Evolutionary conservation across 2,113 vertebrate genomes (phyloP).

Genomic region (Leptocoma aspasia): DNA sequence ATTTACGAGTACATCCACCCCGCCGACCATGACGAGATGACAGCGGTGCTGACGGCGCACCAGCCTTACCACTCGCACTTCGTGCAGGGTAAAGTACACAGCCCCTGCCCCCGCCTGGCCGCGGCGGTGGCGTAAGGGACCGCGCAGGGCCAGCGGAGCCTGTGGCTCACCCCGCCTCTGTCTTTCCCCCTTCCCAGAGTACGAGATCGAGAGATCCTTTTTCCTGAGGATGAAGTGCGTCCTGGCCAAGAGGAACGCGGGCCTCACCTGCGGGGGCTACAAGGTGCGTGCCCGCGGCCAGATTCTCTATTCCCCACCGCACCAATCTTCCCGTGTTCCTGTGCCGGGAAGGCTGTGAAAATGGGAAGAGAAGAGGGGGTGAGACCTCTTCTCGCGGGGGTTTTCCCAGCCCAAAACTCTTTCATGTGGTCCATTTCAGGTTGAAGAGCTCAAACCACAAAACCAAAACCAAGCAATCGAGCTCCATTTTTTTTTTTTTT

Average conservation of each 20-base stretch:
- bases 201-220: constrained; percentile 96
- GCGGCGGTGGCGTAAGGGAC: neutral
- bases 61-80: constrained; percentile 97
- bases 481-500: neutral
- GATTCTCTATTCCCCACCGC: fast-evolving
- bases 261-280: constrained; percentile 95
- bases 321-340: neutral
- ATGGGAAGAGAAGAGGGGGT: neutral
- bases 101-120: too few species aligned
- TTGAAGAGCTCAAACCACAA: neutral
- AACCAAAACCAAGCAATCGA: neutral
- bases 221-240: constrained; percentile 98
- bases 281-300: constrained; percentile 77
- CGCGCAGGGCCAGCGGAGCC: neutral
- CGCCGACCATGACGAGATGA: constrained; percentile 97
- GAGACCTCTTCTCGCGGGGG: neutral
- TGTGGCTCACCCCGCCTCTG: neutral
- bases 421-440: neutral
- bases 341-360: neutral
- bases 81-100: constrained; percentile 83
- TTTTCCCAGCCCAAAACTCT: neutral
- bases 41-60: constrained; percentile 92
- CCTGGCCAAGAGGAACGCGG: constrained; percentile 94
- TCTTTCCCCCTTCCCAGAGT: constrained; percentile 74
- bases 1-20: constrained; percentile 98